Conservation (phyloP, 2,797 vertebrate species). For the Aeoliscus strigatus region DNA sequence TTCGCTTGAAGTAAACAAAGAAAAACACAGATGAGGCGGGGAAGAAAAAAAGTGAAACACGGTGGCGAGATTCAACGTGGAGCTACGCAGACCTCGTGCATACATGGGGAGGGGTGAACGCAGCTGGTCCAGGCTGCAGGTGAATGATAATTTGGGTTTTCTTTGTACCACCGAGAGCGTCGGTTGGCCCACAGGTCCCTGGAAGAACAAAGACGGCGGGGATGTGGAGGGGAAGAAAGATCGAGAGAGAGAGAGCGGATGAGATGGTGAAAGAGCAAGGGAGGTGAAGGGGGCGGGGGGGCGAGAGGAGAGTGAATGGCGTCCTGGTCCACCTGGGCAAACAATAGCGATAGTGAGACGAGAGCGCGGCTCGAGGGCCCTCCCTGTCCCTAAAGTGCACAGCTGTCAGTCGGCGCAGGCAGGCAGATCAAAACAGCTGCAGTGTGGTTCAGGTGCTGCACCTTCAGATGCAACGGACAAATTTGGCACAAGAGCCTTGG, state of each 20-base stretch:
- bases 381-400: conserved; percentile 58
- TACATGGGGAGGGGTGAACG: no score
- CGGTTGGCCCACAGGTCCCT: conserved; percentile 69
- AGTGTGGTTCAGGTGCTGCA: conserved; percentile 62
- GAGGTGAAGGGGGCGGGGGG: conserved; percentile 2
- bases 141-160: conserved; percentile 66
- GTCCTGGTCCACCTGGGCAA: conserved; percentile 66
- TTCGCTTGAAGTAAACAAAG: no score
- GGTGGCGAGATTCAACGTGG: no score
- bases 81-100: no score
- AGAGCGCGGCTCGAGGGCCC: conserved; percentile 65
- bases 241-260: conserved; percentile 12
- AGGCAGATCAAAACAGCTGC: conserved; percentile 53
- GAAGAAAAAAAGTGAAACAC: no score
- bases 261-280: conserved; percentile 23
- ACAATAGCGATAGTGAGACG: conserved; percentile 63
- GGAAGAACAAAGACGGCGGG: conserved; percentile 52
- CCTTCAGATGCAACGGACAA: conserved; percentile 39
- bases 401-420: conserved; percentile 46
- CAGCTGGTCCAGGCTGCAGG: conserved; percentile 60
- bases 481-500: conserved; percentile 48
- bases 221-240: conserved; percentile 24
- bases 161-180: conserved; percentile 70
- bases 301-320: not conserved
- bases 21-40: no score